Base-by-base conservation (phyloP, 2,113 vertebrate genomes). In the Thinocorus orbignyianus region DNA sequence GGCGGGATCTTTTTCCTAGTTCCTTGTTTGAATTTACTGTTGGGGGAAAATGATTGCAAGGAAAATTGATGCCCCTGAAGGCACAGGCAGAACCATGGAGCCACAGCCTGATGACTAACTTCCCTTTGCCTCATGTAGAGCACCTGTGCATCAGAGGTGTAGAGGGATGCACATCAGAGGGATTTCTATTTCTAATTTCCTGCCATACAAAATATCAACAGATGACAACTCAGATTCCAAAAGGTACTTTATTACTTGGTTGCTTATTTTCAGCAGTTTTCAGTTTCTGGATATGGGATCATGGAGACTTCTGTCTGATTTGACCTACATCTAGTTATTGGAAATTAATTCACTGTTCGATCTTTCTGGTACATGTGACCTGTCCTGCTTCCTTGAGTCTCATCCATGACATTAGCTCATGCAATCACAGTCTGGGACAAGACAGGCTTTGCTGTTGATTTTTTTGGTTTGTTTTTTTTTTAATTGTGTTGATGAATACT, bases 71-170 rank as follows among this genome's bases (percentile, higher is more conserved):
- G 51, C 11, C 60, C 25, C 26, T 22, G 49, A 35, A 82, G 31
- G 37, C 46, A 30, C 10, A 11, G 73, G 37, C 4, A 25, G 60
- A 44, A 39, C n/a, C 0, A 1, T 7, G 24, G 39, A 88, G 28
- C 10, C 61, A 33, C 35, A 44, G 14, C 14, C 13, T 28, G 0
- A 0, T 22, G 48, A 28, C 10, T 25, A 37, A 9, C 11, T 25
- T 70, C 7, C 17, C 19, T 54, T 72, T 44, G 7, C 35, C 46
- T 9, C 4, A 1, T 11, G 13, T 44, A 49, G 55, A 46, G 4
- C 10, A 23, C 11, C 44, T 64, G 35, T 31, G 39, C 20, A 54
- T 17, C 5, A 54, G 28, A 54, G 28, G 16, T 30, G 52, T 30
- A 54, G 52, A 54, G 9, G 28, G 26, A 54, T 30, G 52, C 30